Percentiles rank a stretch among this genome's conserved stretches.
Evolutionary conservation across 2,113 vertebrate species (phyloP).

Genomic region (Dipodomys stephensi): DNA sequence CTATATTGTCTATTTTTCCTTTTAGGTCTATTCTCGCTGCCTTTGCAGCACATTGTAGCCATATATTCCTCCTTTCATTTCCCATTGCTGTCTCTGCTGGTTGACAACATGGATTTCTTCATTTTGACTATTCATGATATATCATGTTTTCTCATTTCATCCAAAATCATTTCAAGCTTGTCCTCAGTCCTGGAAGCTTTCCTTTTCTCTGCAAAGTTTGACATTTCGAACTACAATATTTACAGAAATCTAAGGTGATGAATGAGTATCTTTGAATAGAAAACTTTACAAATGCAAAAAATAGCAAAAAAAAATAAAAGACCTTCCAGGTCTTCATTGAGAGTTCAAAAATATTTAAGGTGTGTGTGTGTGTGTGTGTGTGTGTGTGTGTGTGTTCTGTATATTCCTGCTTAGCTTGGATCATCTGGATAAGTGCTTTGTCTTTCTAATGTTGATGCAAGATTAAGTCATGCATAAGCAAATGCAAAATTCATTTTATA

Average conservation of each 20-base stretch:
- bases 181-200: neutral
- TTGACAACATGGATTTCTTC: neutral
- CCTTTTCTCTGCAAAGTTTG: neutral
- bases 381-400: neutral
- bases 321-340: neutral
- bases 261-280: conserved; percentile 1
- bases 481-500: neutral
- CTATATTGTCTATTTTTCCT: neutral
- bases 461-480: conserved; percentile 2
- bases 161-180: neutral
- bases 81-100: neutral
- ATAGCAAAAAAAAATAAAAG: neutral
- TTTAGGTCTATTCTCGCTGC: neutral
- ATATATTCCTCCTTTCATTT: neutral
- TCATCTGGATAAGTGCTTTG: neutral
- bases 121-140: neutral
- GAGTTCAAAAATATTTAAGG: neutral
- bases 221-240: neutral
- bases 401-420: neutral
- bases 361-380: neutral
- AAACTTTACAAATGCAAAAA: conserved; percentile 9
- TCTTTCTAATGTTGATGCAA: neutral
- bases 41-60: neutral
- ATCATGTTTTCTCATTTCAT: neutral
- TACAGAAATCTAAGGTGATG: neutral